A percentile compares a stretch with the other conserved stretches of the same genome.
Evolutionary conservation across 1,140 invertebrate genomes (phyloP).

Genomic region (Phymastichus coffea): DNA sequence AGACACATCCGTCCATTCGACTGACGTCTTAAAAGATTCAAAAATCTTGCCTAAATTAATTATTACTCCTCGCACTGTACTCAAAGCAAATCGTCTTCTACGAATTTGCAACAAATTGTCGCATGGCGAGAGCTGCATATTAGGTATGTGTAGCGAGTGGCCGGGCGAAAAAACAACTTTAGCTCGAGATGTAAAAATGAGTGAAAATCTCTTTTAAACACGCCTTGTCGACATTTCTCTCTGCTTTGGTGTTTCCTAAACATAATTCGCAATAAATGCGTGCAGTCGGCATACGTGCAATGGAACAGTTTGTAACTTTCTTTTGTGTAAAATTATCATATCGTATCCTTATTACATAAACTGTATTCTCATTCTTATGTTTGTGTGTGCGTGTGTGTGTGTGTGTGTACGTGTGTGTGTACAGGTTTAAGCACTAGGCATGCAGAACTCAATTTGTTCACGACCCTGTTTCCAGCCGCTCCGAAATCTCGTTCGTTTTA

Average conservation of each 20-base stretch:
- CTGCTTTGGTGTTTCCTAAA: too few species aligned
- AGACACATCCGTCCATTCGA: slow-evolving; percentile 8
- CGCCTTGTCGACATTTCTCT: background rate
- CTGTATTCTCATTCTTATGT: slow-evolving; percentile 41
- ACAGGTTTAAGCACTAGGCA: slow-evolving; percentile 7
- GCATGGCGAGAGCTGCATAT: too few species aligned
- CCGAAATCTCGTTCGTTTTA: too few species aligned
- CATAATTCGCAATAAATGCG: slow-evolving; percentile 24
- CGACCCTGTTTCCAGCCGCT: too few species aligned
- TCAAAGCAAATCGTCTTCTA: too few species aligned
- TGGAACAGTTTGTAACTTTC: slow-evolving; percentile 20
- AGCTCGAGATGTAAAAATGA: background rate
- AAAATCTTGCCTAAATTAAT: background rate
- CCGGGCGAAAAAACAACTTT: too few species aligned
- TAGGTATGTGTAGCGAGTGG: too few species aligned
- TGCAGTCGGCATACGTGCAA: slow-evolving; percentile 22
- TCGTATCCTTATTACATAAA: slow-evolving; percentile 34
- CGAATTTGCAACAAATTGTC: too few species aligned
- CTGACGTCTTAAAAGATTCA: slow-evolving; percentile 13
- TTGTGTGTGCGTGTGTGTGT: slow-evolving; percentile 32
- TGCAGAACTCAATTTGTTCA: slow-evolving; percentile 9
- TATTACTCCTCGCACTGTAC: too few species aligned
- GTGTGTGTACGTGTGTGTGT: slow-evolving; percentile 1
- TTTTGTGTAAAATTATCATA: slow-evolving; percentile 16
- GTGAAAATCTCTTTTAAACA: background rate